Evolutionary conservation across 1,140 invertebrate genomes (phyloP).

Genomic region (Zaprionus tsacasi): DNA sequence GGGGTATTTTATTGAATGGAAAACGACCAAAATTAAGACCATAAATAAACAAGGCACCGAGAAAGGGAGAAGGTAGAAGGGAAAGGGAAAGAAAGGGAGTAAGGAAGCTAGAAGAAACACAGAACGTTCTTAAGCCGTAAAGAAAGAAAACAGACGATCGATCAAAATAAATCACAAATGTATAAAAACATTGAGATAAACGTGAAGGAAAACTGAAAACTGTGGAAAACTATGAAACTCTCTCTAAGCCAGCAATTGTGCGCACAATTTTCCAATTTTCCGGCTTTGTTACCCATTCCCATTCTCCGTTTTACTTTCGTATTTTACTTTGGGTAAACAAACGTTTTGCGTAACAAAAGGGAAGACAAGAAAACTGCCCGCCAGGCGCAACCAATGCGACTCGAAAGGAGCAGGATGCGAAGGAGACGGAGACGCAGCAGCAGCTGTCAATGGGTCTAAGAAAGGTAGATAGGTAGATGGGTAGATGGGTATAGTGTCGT

Average conservation of each 20-base stretch:
- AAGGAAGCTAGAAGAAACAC: constrained; percentile 13
- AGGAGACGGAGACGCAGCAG: constrained; percentile 20
- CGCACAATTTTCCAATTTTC: constrained; percentile 80
- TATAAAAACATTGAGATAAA: constrained; percentile 44
- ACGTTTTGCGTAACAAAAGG: constrained; percentile 80
- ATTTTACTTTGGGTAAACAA: constrained; percentile 72
- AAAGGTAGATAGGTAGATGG: constrained; percentile 42
- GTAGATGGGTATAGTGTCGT: constrained; percentile 46
- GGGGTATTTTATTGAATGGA: constrained; percentile 65
- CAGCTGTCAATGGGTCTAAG: constrained; percentile 67
- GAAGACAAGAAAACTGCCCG: constrained; percentile 70
- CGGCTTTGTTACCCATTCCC: constrained; percentile 24
- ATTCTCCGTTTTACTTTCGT: constrained; percentile 26
- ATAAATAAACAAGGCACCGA: constrained; percentile 62
- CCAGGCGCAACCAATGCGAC: constrained; percentile 50
- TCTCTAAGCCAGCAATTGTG: constrained; percentile 71
- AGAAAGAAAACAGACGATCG: constrained; percentile 60
- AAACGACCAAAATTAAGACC: constrained; percentile 74
- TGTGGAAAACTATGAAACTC: constrained; percentile 17
- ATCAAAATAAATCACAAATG: constrained; percentile 79
- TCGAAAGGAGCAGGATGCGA: constrained; percentile 35
- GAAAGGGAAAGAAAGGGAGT: not conserved
- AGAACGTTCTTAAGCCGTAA: constrained; percentile 55
- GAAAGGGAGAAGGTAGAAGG: constrained; percentile 12
- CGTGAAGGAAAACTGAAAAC: constrained; percentile 26